Evolutionary conservation across 2,797 vertebrate genomes (phyloP), one percentile per base, ranked within the genome.

Genomic region (Danio kyathit): DNA sequence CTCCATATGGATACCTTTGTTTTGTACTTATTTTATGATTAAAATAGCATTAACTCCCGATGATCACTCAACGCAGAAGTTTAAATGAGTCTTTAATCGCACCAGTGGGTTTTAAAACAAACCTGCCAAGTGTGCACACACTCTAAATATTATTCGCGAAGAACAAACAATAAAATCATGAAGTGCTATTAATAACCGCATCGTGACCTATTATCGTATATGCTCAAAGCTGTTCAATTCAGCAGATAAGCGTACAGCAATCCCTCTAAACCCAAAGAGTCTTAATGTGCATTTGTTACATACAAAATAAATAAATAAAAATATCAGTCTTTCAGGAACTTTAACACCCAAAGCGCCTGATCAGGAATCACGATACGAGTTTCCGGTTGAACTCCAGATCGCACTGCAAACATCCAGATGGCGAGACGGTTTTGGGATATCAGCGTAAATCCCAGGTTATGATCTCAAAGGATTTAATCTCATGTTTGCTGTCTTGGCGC

Each of bases 161-260:
- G 51, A 76, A 56, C 13, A 5, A 72, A 17, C 13, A 65, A 54
- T 6, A 10, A 21, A 56, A 65, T 43, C 29, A 43, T 69, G 8
- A 74, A 67, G 14, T 54, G 46, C 49, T 38, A 70, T 51, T 46
- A 75, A 76, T 67, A 64, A 60, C 51, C 59, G 78, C 63, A 72
- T 76, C 59, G 54, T 71, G 69, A 74, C 77, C 80, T 43, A 46
- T 60, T 65, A 66, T 61, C 65, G 63, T 51, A 13, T 11, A 76
- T 79, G 80, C 57, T 76, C 48, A 59, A 77, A 83, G 79, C 82
- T 80, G 85, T 69, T 82, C 63, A 77, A 82, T 74, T 12, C 65
- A 48, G 57, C 59, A 80, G 54, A 29, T 51, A 78, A 46, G 70
- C 12, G 43, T 16, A 84, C 41, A 69, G 48, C 54, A 63, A 59